phyloP scores from a whole-genome alignment of 2,888 invertebrate species.

The Alcis repandata region DNA sequence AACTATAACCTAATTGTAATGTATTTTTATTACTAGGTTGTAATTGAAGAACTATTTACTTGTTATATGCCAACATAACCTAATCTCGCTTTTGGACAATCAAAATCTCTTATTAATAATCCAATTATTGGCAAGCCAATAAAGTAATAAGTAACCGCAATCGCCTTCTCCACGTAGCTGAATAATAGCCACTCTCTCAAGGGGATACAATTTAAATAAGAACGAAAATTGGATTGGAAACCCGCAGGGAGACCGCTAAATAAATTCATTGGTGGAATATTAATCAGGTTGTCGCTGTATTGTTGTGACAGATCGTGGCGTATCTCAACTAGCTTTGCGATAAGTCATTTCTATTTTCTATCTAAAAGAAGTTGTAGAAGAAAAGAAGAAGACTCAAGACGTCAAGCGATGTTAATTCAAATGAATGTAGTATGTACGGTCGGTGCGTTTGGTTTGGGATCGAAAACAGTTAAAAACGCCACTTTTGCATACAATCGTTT shows the following conservation, averaged over 20 bases:
- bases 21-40: too few relatives aligned
- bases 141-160: slow-evolving; percentile 27
- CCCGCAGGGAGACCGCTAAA: slow-evolving; percentile 56
- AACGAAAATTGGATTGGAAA: slow-evolving; percentile 75
- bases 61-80: not conserved
- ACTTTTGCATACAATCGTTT: too few relatives aligned
- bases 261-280: slow-evolving; percentile 56
- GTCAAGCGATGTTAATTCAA: too few relatives aligned
- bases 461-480: too few relatives aligned
- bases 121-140: slow-evolving; percentile 17
- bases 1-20: too few relatives aligned
- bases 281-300: slow-evolving; percentile 34
- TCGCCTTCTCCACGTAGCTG: slow-evolving; percentile 17
- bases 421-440: too few relatives aligned
- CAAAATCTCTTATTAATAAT: slow-evolving; percentile 9
- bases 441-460: too few relatives aligned
- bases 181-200: slow-evolving; percentile 20
- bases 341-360: too few relatives aligned
- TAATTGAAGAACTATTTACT: not conserved
- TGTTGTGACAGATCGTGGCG: slow-evolving; percentile 18
- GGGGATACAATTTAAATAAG: slow-evolving; percentile 66
- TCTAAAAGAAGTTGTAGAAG: too few relatives aligned
- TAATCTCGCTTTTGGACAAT: not conserved
- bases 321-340: too few relatives aligned
- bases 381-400: too few relatives aligned